Evolutionary conservation across 1,140 invertebrate genomes (phyloP).

Genomic region (Aporrectodea caliginosa): DNA sequence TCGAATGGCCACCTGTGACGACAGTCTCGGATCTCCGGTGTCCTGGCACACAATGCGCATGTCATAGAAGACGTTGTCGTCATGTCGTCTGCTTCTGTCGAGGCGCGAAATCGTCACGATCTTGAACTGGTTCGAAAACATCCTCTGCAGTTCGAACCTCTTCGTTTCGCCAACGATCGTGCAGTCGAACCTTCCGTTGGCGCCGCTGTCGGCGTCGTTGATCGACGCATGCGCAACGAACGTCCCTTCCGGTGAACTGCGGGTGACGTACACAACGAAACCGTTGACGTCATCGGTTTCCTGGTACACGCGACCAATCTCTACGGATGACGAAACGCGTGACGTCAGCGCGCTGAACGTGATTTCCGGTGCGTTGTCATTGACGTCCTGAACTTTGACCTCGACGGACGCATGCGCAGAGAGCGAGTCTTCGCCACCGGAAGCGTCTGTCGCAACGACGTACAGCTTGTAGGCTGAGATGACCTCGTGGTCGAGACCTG

Average conservation of each 20-base stretch:
- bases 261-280: background rate
- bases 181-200: conserved; percentile 67
- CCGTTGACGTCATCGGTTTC: background rate
- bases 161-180: background rate
- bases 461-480: background rate
- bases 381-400: conserved; percentile 19
- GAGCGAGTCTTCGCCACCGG: background rate
- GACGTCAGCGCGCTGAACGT: conserved; percentile 1
- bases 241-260: conserved; percentile 1
- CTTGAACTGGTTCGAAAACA: conserved; percentile 24
- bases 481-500: conserved; percentile 5
- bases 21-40: conserved; percentile 20
- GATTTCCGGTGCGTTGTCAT: conserved; percentile 14
- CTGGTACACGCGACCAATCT: too few relatives aligned
- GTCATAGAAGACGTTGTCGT: background rate
- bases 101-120: conserved; percentile 13
- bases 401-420: conserved; percentile 9
- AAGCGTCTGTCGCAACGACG: background rate
- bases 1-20: conserved; percentile 60
- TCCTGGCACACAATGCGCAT: conserved; percentile 8
- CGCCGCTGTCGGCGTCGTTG: conserved; percentile 79
- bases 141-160: conserved; percentile 1
- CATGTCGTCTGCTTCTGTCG: background rate
- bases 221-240: conserved; percentile 87
- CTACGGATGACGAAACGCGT: background rate